Evolutionary conservation across 2,113 vertebrate genomes (phyloP).

Genomic region (Corydoras sp.): DNA sequence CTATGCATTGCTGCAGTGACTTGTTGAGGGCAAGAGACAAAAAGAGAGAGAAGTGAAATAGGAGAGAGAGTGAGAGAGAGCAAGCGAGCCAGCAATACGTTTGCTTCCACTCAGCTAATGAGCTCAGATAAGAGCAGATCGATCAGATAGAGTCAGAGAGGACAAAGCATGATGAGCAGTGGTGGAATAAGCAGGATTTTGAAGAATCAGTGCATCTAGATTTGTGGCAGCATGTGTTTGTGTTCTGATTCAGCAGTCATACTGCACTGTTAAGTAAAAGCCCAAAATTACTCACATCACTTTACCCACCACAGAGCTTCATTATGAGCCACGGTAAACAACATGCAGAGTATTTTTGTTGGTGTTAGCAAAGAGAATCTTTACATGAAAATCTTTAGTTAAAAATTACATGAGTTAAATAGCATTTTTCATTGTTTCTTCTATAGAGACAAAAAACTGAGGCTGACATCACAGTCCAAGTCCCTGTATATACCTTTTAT

Average conservation of each 20-base stretch:
- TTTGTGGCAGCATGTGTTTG: not conserved
- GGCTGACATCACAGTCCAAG: too few relatives aligned
- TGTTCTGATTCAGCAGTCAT: conserved; percentile 1
- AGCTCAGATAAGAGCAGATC: conserved; percentile 9
- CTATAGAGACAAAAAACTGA: too few relatives aligned
- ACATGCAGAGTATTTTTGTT: too few relatives aligned
- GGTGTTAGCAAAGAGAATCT: too few relatives aligned
- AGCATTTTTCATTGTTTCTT: too few relatives aligned
- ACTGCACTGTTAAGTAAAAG: not conserved
- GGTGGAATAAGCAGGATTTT: conserved; percentile 5
- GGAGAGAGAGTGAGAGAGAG: not conserved
- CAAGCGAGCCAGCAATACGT: not conserved
- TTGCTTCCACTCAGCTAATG: conserved; percentile 30
- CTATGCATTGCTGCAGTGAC: too few relatives aligned
- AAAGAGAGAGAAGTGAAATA: not conserved
- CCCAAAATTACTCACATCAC: not conserved
- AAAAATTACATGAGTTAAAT: too few relatives aligned
- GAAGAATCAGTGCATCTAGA: not conserved
- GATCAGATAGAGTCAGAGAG: conserved; percentile 9
- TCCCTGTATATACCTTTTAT: too few relatives aligned
- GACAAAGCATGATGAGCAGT: conserved; percentile 14
- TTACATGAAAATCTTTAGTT: too few relatives aligned
- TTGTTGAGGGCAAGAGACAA: too few relatives aligned
- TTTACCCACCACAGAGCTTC: not conserved
- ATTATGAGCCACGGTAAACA: not conserved